Conservation (phyloP, 2,797 vertebrate species). For the Pipistrellus kuhlii region DNA sequence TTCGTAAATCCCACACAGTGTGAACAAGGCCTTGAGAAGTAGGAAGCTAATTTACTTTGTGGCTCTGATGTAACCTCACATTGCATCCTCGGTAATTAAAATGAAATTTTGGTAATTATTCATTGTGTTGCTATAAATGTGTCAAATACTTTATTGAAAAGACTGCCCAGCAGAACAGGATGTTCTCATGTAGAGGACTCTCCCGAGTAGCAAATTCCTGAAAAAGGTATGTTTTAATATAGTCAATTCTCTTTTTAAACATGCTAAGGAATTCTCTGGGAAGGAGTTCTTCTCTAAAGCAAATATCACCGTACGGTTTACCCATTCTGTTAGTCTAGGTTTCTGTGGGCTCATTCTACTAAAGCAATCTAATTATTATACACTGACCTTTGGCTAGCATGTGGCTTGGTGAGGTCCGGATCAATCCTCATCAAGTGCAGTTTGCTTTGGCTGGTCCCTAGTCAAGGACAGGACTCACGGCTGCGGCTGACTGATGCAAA, state of each 20-base stretch:
- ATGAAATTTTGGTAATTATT: slow-evolving; percentile 53
- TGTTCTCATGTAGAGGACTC: background rate
- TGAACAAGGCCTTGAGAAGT: slow-evolving; percentile 43
- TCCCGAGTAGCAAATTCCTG: slow-evolving; percentile 11
- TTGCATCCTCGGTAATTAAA: slow-evolving; percentile 63
- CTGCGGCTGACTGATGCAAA: background rate
- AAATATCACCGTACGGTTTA: slow-evolving; percentile 62
- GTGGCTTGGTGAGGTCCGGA: slow-evolving; percentile 45
- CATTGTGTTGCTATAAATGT: slow-evolving; percentile 35
- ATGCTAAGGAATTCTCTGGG: slow-evolving; percentile 6
- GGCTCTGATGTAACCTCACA: slow-evolving; percentile 46
- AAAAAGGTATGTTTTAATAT: slow-evolving; percentile 55
- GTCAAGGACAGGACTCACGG: background rate
- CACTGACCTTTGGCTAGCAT: slow-evolving; percentile 59
- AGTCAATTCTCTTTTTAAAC: slow-evolving; percentile 47
- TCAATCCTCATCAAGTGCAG: slow-evolving; percentile 16
- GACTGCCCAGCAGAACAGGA: slow-evolving; percentile 67
- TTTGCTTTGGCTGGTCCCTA: slow-evolving; percentile 53
- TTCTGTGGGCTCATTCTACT: slow-evolving; percentile 52
- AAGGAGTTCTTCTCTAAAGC: slow-evolving; percentile 62
- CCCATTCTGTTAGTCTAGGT: slow-evolving; percentile 41
- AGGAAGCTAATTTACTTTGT: slow-evolving; percentile 12
- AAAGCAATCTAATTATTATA: slow-evolving; percentile 40
- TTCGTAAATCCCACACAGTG: background rate
- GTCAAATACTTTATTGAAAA: slow-evolving; percentile 40